Percentiles rank a stretch among this genome's conserved stretches.
These are phyloP conservation scores for Hemitrygon akajei DNA, from an alignment of 2,797 vertebrate species.

Conservation along the genomic window DNA sequence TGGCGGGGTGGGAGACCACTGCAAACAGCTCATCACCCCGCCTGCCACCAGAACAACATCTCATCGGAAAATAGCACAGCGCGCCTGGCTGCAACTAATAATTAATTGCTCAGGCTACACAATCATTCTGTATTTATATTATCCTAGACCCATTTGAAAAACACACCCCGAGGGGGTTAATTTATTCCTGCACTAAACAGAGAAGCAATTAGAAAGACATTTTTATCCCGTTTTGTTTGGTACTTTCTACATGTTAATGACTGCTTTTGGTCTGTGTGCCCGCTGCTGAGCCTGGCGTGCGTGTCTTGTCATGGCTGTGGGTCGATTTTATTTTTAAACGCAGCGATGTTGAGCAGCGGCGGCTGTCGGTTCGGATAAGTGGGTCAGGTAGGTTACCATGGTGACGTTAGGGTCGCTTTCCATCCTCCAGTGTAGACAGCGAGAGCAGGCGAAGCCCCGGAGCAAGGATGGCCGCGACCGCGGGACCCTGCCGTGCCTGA, in stretches of 20 bases:
- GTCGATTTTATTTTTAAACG: constrained; percentile 4
- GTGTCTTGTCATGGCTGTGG: background rate
- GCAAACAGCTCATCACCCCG: background rate
- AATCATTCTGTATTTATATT: background rate
- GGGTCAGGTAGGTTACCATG: constrained; percentile 69
- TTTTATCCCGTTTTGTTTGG: background rate
- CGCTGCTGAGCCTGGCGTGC: background rate
- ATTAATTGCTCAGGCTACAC: background rate
- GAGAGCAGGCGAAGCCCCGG: background rate
- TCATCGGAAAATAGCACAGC: background rate
- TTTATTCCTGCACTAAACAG: background rate
- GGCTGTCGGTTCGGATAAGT: constrained; percentile 46
- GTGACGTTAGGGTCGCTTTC: constrained; percentile 50
- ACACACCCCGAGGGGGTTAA: background rate
- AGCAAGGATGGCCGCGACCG: background rate
- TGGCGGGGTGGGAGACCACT: no score
- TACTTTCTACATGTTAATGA: background rate
- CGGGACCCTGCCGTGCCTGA: no score
- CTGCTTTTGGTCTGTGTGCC: background rate
- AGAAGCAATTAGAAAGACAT: constrained; percentile 7
- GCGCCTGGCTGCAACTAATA: background rate
- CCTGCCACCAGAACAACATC: background rate
- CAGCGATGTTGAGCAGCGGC: background rate
- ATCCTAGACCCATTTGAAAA: background rate
- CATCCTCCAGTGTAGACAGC: background rate